Evolutionary conservation across 2,888 invertebrate genomes (phyloP), one percentile per base, ranked within the genome.

Genomic region (Neocrepidodera transversa): DNA sequence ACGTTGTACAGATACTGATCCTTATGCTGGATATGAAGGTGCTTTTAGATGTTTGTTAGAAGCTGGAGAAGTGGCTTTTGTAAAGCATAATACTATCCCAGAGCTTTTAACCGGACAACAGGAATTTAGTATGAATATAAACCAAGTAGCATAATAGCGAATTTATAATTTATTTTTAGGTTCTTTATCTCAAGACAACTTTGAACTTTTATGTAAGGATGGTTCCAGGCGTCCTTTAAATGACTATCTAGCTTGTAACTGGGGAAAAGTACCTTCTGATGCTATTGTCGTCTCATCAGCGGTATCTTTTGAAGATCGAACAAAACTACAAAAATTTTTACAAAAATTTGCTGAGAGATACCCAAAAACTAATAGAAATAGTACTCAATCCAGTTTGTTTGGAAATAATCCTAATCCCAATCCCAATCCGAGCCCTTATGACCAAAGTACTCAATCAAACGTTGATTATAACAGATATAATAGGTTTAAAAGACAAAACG

Each of bases 21-120:
- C 94, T 0, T 95, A 91, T 77, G 91, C 93, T 18, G 95, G 95
- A 0, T 95, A 93, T 76, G 91, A 92, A 77, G 97, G 97, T 0
- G 97, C 97, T 0, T 88, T 97, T 61, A 64, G 67, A 23, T 98
- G 97, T 78, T 82, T 97, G 2, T 81, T 91, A 1, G 89, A 91
- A 68, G 84, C 83, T 10, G 97, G 96, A 1, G 95, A 97, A 47
- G 86, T 97, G 13, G 97, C 97, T 0, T 97, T 97, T 76, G 82
- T 97, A 0, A 86, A 91, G 43, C 93, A 95, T 74, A 90, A 90
- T 0, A 92, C 93, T 0, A 87, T 94, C 14, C 81, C 84, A 28
- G 90, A 93, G 76, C 86, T 92, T 77, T 79, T 89, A 2, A 76
- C 81, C 3, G 83, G 83, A 57, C n/a, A n/a, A n/a, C 77, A 78